These are phyloP conservation scores for Bergia sp. DNA, from an alignment of 92 coral and sea anemone genomes.

Conservation along the genomic window DNA sequence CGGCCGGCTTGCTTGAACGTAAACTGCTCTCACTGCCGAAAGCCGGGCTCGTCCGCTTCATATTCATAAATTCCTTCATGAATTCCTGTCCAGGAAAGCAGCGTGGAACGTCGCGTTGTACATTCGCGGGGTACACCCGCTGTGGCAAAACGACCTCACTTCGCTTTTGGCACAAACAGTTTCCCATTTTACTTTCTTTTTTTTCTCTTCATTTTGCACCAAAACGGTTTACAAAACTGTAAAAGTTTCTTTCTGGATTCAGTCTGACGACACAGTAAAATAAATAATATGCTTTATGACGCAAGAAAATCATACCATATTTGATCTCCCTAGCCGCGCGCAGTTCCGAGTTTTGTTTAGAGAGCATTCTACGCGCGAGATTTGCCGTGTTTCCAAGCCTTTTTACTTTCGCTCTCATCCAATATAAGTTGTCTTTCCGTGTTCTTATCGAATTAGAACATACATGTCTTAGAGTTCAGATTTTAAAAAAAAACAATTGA, in stretches of 20 bases:
- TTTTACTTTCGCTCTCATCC: too few relatives aligned
- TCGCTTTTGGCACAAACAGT: slow-evolving; percentile 16
- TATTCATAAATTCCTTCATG: too few relatives aligned
- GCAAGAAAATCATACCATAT: slow-evolving; percentile 7
- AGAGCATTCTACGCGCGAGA: too few relatives aligned
- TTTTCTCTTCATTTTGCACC: background rate
- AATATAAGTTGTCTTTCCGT: too few relatives aligned
- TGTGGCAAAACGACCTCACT: slow-evolving; percentile 2
- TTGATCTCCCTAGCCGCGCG: slow-evolving; percentile 11
- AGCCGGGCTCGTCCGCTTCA: background rate
- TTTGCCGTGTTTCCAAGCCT: too few relatives aligned
- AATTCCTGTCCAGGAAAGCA: background rate
- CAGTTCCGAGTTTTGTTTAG: background rate
- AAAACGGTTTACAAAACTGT: background rate
- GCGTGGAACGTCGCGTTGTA: background rate
- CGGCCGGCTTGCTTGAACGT: slow-evolving; percentile 20
- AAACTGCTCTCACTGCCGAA: slow-evolving; percentile 16
- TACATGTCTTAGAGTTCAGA: too few relatives aligned
- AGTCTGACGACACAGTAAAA: slow-evolving; percentile 3
- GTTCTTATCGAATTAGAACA: too few relatives aligned
- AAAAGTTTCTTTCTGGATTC: background rate
- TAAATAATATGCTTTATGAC: slow-evolving; percentile 1
- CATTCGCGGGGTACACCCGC: background rate
- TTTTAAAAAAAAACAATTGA: too few relatives aligned
- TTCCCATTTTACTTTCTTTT: slow-evolving; percentile 1